Base-by-base conservation (phyloP, 2,113 vertebrate genomes). In the Eolophus roseicapilla region DNA sequence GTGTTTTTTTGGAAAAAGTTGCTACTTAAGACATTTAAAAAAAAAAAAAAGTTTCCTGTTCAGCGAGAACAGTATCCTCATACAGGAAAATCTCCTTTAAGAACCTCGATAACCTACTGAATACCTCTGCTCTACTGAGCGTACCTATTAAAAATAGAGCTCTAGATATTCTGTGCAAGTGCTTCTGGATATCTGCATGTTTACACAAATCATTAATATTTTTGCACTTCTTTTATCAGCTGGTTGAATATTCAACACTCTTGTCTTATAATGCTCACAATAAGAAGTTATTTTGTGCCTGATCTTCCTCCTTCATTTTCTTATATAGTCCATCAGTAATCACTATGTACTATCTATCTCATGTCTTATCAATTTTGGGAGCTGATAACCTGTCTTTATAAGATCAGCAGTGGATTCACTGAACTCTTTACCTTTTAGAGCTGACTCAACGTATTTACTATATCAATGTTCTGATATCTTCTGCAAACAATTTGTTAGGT, bases 401-500 rank as follows among this genome's bases (percentile, higher is more conserved):
- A 90, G 87, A 97, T 83, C 78, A 95, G 90, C 17, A 16, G 17
- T 3, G 53, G 84, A 93, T 96, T 88, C 95, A 86, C 79, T 74
- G 68, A 94, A 64, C 90, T 90, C 79, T 88, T 93, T 82, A 80
- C 88, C 85, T 96, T 83, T 88, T 90, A 83, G 33, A 81, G 90
- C 96, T 96, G 94, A 97, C 93, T 94, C 85, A 78, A 78, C 85
- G 28, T 88, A 90, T 94, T 95, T 95, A 93, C 82, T 94, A 93
- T 92, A 96, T 95, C 93, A 86, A 95, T 93, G 95, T 96, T 96
- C 96, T 96, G 94, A 96, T 90, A 95, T 53, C 95, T 93, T 97
- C 90, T 96, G 96, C 94, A 97, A 97, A 97, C 96, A 97, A 80
- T 73, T 93, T 93, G 95, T 93, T 96, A 95, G 92, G 92, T 92